These are phyloP conservation scores for Notechis scutatus DNA, from an alignment of 2,113 vertebrate genomes.

Conservation along the genomic window DNA sequence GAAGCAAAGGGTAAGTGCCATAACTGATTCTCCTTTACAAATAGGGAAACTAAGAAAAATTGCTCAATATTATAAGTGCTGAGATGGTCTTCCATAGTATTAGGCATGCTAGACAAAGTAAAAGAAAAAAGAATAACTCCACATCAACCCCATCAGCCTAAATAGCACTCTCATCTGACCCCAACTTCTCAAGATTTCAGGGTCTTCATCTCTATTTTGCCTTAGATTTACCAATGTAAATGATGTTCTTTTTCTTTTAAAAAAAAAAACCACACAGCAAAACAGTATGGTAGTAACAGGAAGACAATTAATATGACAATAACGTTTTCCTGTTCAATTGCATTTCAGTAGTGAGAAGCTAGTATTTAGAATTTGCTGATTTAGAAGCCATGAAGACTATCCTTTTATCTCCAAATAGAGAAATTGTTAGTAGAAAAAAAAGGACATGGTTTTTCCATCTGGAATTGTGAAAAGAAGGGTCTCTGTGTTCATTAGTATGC, in stretches of 20 bases:
- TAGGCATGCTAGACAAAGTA: not conserved
- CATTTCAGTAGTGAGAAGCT: not conserved
- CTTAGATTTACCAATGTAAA: not conserved
- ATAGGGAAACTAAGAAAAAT: not conserved
- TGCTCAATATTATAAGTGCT: not conserved
- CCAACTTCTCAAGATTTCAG: not conserved
- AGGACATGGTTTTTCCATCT: not conserved
- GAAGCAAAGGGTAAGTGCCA: not conserved
- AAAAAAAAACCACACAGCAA: not conserved
- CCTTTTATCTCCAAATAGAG: not conserved
- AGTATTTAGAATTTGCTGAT: not conserved
- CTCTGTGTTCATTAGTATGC: not conserved
- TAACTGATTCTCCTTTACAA: not conserved
- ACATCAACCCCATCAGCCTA: not conserved
- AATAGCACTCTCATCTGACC: not conserved
- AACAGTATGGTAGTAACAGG: not conserved
- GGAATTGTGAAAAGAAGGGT: not conserved
- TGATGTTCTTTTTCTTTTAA: not conserved
- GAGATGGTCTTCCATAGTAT: not conserved
- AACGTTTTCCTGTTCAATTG: not conserved
- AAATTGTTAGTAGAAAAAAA: not conserved
- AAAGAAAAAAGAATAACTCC: not conserved
- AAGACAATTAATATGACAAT: not conserved
- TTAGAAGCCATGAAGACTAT: not conserved
- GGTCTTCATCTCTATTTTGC: not conserved